Conservation (phyloP, 2,888 invertebrate genomes). For the Tenodera sinensis region DNA sequence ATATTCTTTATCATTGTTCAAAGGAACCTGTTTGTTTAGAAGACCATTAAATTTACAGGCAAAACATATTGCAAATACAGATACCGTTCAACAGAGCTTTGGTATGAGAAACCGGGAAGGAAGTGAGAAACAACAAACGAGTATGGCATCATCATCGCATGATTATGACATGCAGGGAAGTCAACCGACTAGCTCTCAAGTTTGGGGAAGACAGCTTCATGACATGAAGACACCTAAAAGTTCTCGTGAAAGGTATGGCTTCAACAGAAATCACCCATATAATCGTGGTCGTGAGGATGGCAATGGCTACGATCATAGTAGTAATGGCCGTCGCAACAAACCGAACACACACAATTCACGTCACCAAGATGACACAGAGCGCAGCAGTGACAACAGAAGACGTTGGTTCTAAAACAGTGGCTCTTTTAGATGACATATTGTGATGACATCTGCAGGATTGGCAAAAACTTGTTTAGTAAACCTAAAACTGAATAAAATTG, state of each 20-base stretch:
- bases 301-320: neutral
- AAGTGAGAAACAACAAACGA: neutral
- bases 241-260: neutral
- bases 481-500: neutral
- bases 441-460: neutral
- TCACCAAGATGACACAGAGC: neutral
- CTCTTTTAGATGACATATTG: too few relatives aligned
- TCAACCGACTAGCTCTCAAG: constrained; percentile 4
- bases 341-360: neutral
- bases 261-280: constrained; percentile 15
- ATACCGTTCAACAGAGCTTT: neutral
- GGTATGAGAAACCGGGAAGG: neutral
- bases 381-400: neutral
- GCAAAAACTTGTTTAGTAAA: neutral
- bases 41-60: constrained; percentile 53
- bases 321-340: neutral
- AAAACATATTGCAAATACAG: constrained; percentile 35
- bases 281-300: neutral
- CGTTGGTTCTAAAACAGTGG: neutral
- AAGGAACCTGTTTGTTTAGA: constrained; percentile 66
- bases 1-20: constrained; percentile 70
- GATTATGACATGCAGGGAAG: constrained; percentile 16
- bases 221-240: neutral
- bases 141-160: neutral
- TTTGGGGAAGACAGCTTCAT: constrained; percentile 3